Evolutionary conservation across 2,113 vertebrate species (phyloP), one percentile per base, ranked within the genome.

Genomic region (Thalassoma bifasciatum): DNA sequence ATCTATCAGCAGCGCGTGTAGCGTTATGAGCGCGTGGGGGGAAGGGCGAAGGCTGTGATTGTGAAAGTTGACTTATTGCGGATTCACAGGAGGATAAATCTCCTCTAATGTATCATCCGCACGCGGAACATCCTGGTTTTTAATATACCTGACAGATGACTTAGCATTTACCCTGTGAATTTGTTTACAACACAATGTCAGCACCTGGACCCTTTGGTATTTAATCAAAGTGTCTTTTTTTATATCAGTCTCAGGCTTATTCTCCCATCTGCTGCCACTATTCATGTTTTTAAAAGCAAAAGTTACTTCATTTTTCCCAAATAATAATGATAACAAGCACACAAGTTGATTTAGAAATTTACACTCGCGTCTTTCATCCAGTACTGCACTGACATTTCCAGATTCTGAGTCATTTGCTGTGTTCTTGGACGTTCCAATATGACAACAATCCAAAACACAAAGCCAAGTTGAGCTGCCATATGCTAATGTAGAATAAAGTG

Each of bases 1-100:
- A 47, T 85, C 74, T 85, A 80, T 85, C 60, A 42, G 54, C 17
- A 8, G 69, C 57, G 74, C 66, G 52, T 80, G 46, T 68, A 69
- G 87, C 70, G 75, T 86, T 86, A 75, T 22, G 38, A 38, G 56
- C 73, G 56, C 73, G 60, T 3, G 60, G 21, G 23, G 78, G 58
- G 69, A 60, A 69, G 77, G 58, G 47, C 69, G 57, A 75, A 58
- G 40, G n/a, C 63, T 50, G 54, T 21, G 62, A 49, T 59, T 57
- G 60, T 30, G 58, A 30, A 68, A 64, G 54, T 14, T 58, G 54
- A 79, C 58, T 81, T 79, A 66, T 66, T 58, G 49, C 10, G 42
- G 58, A 47, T 30, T 64, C 64, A 8, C 40, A 19, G 24, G 36
- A 53, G 52, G 40, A 73, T 67, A 56, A 60, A 78, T 81, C 62